Percentiles rank a stretch among this genome's conserved stretches.
phyloP scores from a whole-genome alignment of 2,113 vertebrate species.

The Apteryx mantelli region DNA sequence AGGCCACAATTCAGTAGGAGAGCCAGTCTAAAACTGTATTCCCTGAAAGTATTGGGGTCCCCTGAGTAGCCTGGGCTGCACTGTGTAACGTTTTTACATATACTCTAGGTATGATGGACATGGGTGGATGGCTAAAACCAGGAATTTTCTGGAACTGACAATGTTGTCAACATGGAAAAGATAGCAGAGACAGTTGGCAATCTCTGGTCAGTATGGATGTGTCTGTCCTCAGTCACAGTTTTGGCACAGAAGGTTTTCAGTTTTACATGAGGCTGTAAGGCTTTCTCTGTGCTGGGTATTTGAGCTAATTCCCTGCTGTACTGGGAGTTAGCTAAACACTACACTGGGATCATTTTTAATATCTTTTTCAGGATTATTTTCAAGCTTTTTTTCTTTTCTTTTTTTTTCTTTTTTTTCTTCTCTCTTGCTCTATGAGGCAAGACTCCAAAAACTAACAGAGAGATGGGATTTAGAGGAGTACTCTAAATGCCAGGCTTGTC shows the following conservation, averaged over 20 bases:
- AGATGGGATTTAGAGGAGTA: neutral
- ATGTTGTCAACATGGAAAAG: fast-evolving
- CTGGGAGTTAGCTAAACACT: neutral
- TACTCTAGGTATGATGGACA: neutral
- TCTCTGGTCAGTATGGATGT: neutral
- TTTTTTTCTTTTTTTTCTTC: neutral
- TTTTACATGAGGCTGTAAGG: neutral
- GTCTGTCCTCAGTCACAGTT: fast-evolving
- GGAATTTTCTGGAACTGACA: neutral
- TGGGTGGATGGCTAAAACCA: neutral
- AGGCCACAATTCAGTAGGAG: neutral
- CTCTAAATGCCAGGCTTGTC: neutral
- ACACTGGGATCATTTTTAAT: neutral
- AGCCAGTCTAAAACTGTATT: no score
- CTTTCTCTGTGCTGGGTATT: neutral
- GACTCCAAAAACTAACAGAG: neutral
- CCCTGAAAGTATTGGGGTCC: neutral
- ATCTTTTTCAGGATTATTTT: neutral
- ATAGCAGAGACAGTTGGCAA: neutral
- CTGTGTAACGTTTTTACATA: neutral
- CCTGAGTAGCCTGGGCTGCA: neutral
- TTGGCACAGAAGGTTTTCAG: neutral
- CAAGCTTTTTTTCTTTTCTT: no score
- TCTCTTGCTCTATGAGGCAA: neutral
- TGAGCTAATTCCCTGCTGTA: neutral